Percentiles rank a stretch among this genome's conserved stretches.
phyloP scores from a whole-genome alignment of 2,113 vertebrate genomes.

The Grallaria varia region DNA sequence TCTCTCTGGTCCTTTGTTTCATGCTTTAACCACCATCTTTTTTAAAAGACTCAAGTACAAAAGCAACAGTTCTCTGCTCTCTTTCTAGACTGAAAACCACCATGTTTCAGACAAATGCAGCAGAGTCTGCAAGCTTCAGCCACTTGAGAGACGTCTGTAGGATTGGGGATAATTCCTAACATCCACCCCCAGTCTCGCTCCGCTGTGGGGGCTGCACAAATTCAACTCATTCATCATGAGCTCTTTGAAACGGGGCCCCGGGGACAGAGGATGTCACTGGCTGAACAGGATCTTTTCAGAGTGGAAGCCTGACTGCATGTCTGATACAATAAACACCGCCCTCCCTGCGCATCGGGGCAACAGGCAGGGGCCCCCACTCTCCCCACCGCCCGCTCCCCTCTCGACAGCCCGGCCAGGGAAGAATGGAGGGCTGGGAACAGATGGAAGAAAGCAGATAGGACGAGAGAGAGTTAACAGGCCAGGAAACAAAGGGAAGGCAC shows the following conservation, averaged over 20 bases:
- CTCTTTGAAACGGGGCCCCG: neutral
- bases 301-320: neutral
- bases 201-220: slow-evolving; percentile 31
- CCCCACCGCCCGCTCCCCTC: neutral
- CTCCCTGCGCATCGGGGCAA: neutral
- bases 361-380: neutral
- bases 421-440: slow-evolving; percentile 50
- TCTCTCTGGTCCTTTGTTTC: slow-evolving; percentile 33
- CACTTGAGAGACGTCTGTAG: slow-evolving; percentile 33
- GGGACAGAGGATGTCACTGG: slow-evolving; percentile 36
- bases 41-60: slow-evolving; percentile 20
- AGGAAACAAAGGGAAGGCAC: slow-evolving; percentile 68
- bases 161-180: slow-evolving; percentile 56
- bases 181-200: slow-evolving; percentile 57
- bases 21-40: neutral
- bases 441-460: slow-evolving; percentile 61
- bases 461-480: slow-evolving; percentile 70
- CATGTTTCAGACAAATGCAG: neutral
- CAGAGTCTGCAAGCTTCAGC: slow-evolving; percentile 41
- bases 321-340: neutral
- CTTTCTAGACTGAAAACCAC: neutral
- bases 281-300: slow-evolving; percentile 33
- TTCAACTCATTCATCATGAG: slow-evolving; percentile 57
- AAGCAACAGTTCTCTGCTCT: slow-evolving; percentile 28
- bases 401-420: neutral